Evolutionary conservation across 1,140 invertebrate genomes (phyloP), one percentile per base, ranked within the genome.

Genomic region (Aphidius gifuensis): DNA sequence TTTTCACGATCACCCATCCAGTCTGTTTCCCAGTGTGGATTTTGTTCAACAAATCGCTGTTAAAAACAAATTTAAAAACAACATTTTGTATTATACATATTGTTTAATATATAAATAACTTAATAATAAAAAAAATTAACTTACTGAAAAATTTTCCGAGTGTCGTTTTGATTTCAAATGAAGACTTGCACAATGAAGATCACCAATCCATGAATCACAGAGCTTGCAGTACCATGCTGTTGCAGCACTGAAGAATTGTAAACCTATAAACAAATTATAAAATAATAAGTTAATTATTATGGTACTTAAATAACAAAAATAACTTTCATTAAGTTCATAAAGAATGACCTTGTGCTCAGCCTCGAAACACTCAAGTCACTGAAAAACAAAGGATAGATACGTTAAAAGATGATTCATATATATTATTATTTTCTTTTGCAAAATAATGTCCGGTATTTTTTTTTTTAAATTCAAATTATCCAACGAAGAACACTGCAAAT

Each of bases 201-300:
- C 92, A 0, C 92, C 92, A 66, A 93, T 92, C 88, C 91, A 94
- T 64, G 86, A 83, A 73, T 91, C 87, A 68, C 92, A 94, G 43
- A 94, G 81, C 71, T 91, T 91, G 76, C 92, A 94, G 78, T 91
- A 94, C 92, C 92, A 93, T n/a, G 90, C 90, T 9, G 89, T 88
- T 0, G 91, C 88, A 5, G 92, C 89, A 63, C 91, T 88, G 75
- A 93, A 89, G 80, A 93, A 93, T 73, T 93, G 91, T 47, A 93
- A 80, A 16, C 92, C 90, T 90, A 79, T 48, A 81, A 82, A 48
- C 71, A 78, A 74, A 79, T 75, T 72, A 68, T 61, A 58, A 54
- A 54, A 57, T 64, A 67, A 62, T 16, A 38, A 64, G 62, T 61
- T 54, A 62, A 54, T 32, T 55, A 55, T 55, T 42, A 11, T 43